Percentiles rank a stretch among this genome's conserved stretches.
Conservation (phyloP, 2,888 invertebrate species). For the Alitta virens region DNA sequence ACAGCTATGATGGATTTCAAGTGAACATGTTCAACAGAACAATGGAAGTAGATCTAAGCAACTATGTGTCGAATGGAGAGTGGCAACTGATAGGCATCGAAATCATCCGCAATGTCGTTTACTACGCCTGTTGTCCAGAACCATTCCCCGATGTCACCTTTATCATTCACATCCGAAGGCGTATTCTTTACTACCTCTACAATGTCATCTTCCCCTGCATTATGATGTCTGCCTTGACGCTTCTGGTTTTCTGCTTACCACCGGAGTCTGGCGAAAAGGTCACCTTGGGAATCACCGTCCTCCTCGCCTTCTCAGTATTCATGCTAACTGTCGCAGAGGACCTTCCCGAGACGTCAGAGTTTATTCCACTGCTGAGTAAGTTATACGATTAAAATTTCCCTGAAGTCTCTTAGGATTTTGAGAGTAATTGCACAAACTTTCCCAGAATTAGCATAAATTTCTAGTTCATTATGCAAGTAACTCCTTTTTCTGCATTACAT, state of each 20-base stretch:
- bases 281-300: conserved; percentile 62
- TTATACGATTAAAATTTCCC: no score
- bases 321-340: conserved; percentile 64
- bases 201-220: conserved; percentile 64
- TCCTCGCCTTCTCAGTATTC: conserved; percentile 64
- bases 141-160: conserved; percentile 59
- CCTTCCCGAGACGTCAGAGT: conserved; percentile 64
- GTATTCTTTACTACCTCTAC: conserved; percentile 60
- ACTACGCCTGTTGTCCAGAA: conserved; percentile 51
- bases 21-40: conserved; percentile 46
- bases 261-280: conserved; percentile 63
- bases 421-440: no score
- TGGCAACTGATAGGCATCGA: conserved; percentile 47
- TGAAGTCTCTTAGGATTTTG: not conserved
- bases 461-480: no score
- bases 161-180: conserved; percentile 59
- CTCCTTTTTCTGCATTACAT: no score
- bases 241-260: conserved; percentile 62
- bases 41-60: conserved; percentile 46
- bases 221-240: conserved; percentile 65
- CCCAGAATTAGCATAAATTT: no score
- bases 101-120: conserved; percentile 46
- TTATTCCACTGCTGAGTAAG: conserved; percentile 62
- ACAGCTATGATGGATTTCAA: conserved; percentile 46
- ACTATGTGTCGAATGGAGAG: conserved; percentile 52